phyloP scores from a whole-genome alignment of 2,888 invertebrate genomes.

The Agrotis exclamationis region DNA sequence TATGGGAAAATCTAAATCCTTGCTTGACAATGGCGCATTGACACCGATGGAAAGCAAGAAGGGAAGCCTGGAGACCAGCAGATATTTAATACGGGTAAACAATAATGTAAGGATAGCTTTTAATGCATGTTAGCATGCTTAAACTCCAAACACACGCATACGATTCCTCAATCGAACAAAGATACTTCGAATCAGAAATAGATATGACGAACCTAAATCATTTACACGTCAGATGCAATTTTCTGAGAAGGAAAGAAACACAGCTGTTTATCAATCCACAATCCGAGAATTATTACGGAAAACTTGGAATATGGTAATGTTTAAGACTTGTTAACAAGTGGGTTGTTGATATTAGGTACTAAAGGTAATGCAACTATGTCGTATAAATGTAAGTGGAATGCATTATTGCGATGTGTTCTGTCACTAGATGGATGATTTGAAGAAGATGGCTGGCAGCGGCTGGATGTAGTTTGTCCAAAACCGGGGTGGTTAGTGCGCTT shows the following conservation, averaged over 20 bases:
- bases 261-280: slow-evolving; percentile 43
- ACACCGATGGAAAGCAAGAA: neutral
- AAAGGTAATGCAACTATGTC: slow-evolving; percentile 7
- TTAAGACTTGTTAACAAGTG: neutral
- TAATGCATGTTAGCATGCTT: neutral
- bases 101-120: neutral
- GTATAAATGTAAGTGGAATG: slow-evolving; percentile 10
- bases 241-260: slow-evolving; percentile 40
- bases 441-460: too few relatives aligned
- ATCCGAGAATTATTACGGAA: slow-evolving; percentile 37
- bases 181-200: slow-evolving; percentile 34
- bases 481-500: too few relatives aligned
- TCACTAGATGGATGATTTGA: too few relatives aligned
- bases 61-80: neutral
- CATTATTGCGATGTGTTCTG: neutral
- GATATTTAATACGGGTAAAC: too few relatives aligned
- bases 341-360: neutral
- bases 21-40: neutral
- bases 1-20: too few relatives aligned
- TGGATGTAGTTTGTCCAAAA: too few relatives aligned
- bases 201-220: slow-evolving; percentile 49
- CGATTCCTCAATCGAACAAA: slow-evolving; percentile 3
- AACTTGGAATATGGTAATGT: slow-evolving; percentile 22
- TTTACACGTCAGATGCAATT: slow-evolving; percentile 23
- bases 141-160: neutral